Conservation (phyloP, 2,797 vertebrate genomes). For the Nothura maculosa region DNA sequence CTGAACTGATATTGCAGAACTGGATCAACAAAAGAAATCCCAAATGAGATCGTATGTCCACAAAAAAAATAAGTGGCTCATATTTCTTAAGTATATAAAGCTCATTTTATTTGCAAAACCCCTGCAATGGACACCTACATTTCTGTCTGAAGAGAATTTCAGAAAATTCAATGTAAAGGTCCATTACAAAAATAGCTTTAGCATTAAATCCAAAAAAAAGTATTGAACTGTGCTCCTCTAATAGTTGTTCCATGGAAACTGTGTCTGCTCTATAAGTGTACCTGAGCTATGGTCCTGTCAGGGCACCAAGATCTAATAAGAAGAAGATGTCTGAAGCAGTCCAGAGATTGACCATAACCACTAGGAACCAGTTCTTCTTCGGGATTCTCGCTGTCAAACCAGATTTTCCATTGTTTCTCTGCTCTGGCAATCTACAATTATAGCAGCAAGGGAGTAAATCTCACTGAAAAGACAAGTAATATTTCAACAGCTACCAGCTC, state of each 20-base stretch:
- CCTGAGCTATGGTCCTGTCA: constrained; percentile 96
- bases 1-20: background rate
- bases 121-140: background rate
- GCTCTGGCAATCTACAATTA: constrained; percentile 87
- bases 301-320: constrained; percentile 97
- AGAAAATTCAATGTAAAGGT: background rate
- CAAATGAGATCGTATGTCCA: background rate
- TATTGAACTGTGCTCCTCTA: background rate
- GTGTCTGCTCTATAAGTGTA: constrained; percentile 43
- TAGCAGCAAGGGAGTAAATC: background rate
- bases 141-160: background rate
- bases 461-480: background rate
- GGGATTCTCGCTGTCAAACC: constrained; percentile 95
- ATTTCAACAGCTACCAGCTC: background rate
- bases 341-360: constrained; percentile 89
- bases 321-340: constrained; percentile 92
- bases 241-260: background rate
- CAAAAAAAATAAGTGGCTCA: background rate
- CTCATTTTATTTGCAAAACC: background rate
- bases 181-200: background rate
- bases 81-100: background rate
- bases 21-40: background rate
- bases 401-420: constrained; percentile 95
- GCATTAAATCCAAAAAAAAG: background rate
- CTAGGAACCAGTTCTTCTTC: constrained; percentile 92